phyloP scores from a whole-genome alignment of 2,888 invertebrate species.

The Alcis repandata region DNA sequence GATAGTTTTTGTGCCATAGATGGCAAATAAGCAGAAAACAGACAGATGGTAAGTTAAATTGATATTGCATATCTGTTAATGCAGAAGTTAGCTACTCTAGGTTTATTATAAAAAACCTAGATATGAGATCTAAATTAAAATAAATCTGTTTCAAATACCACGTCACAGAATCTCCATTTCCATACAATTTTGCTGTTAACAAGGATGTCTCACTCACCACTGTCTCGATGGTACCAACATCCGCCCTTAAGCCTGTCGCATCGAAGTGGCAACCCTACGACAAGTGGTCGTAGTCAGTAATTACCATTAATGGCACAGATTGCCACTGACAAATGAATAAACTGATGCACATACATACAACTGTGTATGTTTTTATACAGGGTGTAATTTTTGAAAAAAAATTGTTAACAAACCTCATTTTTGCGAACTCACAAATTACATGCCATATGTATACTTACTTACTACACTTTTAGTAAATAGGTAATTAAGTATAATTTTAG shows the following conservation, averaged over 20 bases:
- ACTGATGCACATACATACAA: conserved; percentile 47
- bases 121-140: neutral
- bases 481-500: too few species aligned
- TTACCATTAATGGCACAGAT: conserved; percentile 64
- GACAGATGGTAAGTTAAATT: too few species aligned
- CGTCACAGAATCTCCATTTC: neutral
- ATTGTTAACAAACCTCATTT: too few species aligned
- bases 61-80: too few species aligned
- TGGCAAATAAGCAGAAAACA: too few species aligned
- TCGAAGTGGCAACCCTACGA: conserved; percentile 36
- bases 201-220: neutral
- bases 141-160: neutral
- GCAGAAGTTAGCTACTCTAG: too few species aligned
- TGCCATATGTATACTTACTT: too few species aligned
- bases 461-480: too few species aligned
- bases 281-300: conserved; percentile 60
- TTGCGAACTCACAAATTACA: too few species aligned
- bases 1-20: too few species aligned
- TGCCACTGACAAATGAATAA: conserved; percentile 65
- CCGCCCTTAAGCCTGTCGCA: conserved; percentile 33
- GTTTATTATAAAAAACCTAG: too few species aligned
- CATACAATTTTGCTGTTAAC: neutral
- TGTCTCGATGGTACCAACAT: neutral
- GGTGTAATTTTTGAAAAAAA: too few species aligned
- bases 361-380: conserved; percentile 2